Base-by-base conservation (phyloP, 1,140 invertebrate genomes). In the Tachypleus tridentatus region DNA sequence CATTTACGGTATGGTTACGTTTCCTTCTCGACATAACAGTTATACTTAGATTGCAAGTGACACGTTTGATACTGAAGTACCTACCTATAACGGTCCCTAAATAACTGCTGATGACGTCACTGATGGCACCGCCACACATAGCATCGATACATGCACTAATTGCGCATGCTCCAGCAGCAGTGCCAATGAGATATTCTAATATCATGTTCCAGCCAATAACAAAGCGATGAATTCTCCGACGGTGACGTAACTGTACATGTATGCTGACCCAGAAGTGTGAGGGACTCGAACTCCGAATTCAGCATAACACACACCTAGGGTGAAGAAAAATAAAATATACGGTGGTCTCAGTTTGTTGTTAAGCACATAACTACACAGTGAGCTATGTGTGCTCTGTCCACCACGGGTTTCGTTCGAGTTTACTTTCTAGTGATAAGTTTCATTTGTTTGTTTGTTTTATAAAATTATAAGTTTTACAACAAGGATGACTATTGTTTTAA, bases 261-360 rank as follows among this genome's bases (percentile, higher is more conserved):
- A 81, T 4, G 79, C 79, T 49, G 79, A 80, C 2, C 79, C 80
- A 48, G 80, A 76, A 57, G 66, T 67, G 65, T 93, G 87, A 67
- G 94, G 94, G 64, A 97, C 93, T 74, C 93, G 82, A 53, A 96
- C 93, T 65, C 92, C 94, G 77, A 98, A 97, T 79, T 98, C 94
- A 11, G 93, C 94, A 93, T 94, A 94, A 78, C 91, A 94, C 58
- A 90, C 88, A 73, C 91, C 91, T 93, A 76, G 8, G 58, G 49
- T 10, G 51, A 59, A 62, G 29, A 29, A 29, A 29, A 29, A 29
- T 29, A 29, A 29, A 29, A 29, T 29, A 29, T 29, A 29, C 29
- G 29, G 29, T 29, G 29, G 2, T 29, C 29, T 29, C 2, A 29
- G 29, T 29, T 29, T 29, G 29, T 29, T 29, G 29, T 29, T 29